phyloP scores from a whole-genome alignment of 2,113 vertebrate species.

The Dissostichus mawsoni region DNA sequence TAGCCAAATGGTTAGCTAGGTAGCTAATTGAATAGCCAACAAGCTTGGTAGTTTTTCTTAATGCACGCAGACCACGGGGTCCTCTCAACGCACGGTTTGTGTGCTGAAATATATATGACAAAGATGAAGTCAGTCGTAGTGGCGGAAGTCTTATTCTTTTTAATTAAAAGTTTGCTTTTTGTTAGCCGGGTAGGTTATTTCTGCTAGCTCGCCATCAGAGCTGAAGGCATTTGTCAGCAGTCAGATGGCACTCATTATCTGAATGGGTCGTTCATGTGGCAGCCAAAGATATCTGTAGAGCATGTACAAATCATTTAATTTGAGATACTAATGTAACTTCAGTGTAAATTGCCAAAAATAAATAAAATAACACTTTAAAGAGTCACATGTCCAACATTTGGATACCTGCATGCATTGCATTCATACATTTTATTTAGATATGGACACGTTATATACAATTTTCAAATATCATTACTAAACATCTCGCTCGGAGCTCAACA shows the following conservation, averaged over 20 bases:
- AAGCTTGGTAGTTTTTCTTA: slow-evolving; percentile 7
- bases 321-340: neutral
- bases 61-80: neutral
- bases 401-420: neutral
- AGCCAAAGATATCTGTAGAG: neutral
- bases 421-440: neutral
- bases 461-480: neutral
- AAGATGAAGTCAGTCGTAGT: neutral
- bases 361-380: neutral
- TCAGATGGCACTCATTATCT: slow-evolving; percentile 36
- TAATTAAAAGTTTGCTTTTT: slow-evolving; percentile 49
- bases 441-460: neutral
- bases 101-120: neutral
- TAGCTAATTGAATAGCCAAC: slow-evolving; percentile 55
- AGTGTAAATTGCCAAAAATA: neutral
- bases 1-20: slow-evolving; percentile 69
- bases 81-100: fast-evolving
- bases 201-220: slow-evolving; percentile 51
- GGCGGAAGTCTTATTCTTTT: neutral
- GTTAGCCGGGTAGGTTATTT: slow-evolving; percentile 45
- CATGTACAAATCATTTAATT: neutral
- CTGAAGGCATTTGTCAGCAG: slow-evolving; percentile 48
- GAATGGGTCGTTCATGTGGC: slow-evolving; percentile 10
- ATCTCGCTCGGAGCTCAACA: neutral
- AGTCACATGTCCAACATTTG: neutral